Base-by-base conservation (phyloP, 2,113 vertebrate species). In the Naja naja region DNA sequence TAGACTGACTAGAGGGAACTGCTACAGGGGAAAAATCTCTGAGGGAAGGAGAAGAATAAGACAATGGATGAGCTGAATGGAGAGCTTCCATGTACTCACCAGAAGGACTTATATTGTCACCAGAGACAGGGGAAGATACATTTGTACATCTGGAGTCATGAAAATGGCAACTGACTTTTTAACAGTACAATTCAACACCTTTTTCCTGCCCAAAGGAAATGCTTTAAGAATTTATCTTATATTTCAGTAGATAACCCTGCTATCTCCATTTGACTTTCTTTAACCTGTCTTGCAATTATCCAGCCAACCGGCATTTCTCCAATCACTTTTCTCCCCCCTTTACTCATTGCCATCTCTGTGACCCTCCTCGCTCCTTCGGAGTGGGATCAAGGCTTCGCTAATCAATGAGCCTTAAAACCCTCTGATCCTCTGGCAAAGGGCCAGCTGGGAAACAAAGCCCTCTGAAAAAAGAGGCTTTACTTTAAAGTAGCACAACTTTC, bases 401-500 rank as follows among this genome's bases (percentile, higher is more conserved):
- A 27, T 52, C 43, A 39, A 49, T 45, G 18, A 87, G 69, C 85
- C 53, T 74, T 16, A 4, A 91, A 92, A 10, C 55, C 74, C 52
- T 56, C 47, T 93, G 45, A 91, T 93, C 27, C 47, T 53, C 11
- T 88, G 53, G n/a, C 85, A 12, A 52, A 30, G 45, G 34, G 23
- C n/a, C 55, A 52, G 23, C 9, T 9, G 18, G n/a, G 27, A 49
- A 34, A 34, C 60, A 81, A 30, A 43, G 23, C 16, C 55, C 89
- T 90, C 18, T 85, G 64, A 94, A 93, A 49, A 94, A 95, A 93
- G 86, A 52, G 22, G 10, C 87, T 85, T 90, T 88, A 9, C 93
- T 95, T 90, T 69, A 92, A 93, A 95, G 91, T 74, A 93, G 94
- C 92, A 91, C 74, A 95, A 96, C 95, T 94, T 96, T 94, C 92